Base-by-base conservation (phyloP, 2,888 invertebrate species). In the Nesidiocoris tenuis region DNA sequence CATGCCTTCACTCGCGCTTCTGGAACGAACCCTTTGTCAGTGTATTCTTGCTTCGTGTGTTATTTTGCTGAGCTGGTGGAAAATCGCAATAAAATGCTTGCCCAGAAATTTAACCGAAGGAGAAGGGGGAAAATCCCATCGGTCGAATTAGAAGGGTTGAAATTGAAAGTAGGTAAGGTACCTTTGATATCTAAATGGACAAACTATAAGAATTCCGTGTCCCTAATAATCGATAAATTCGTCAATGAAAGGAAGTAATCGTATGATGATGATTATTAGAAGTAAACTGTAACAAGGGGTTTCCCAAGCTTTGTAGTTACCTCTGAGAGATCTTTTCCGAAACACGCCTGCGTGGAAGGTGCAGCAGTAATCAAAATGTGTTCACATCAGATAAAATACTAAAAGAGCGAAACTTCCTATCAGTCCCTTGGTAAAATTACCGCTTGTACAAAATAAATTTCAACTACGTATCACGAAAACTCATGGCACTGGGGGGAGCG, bases 261-360 rank as follows among this genome's bases (percentile, higher is more conserved):
- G 12, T 39, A 39, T 39, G 39, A 39, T 39, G 39, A 39, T 39
- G 39, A 39, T 39, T 39, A 39, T 39, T 39, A 39, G 39, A 39
- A 39, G 39, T 39, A 39, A 39, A 39, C 39, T 39, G 39, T 79
- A 78, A 79, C 76, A 80, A 79, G 79, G 80, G 79, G 79, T 79
- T 79, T 79, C 78, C 79, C 79, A 72, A 80, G 79, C 70, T 76
- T 78, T 64, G 77, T 79, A 90, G 90, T 92, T 93, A 93, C 93
- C 93, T 93, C 93, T 93, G 91, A 93, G 92, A 90, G 93, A 93
- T 92, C 93, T 92, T 93, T 93, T 93, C 92, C 93, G 93, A 93
- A 93, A 93, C 90, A 93, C 92, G 90, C 93, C 93, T 93, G 87
- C 79, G 78, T 79, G 80, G 80, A 81, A 82, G 39, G 80, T 80